phyloP scores from a whole-genome alignment of 1,140 invertebrate species.

The Araneus ventricosus region DNA sequence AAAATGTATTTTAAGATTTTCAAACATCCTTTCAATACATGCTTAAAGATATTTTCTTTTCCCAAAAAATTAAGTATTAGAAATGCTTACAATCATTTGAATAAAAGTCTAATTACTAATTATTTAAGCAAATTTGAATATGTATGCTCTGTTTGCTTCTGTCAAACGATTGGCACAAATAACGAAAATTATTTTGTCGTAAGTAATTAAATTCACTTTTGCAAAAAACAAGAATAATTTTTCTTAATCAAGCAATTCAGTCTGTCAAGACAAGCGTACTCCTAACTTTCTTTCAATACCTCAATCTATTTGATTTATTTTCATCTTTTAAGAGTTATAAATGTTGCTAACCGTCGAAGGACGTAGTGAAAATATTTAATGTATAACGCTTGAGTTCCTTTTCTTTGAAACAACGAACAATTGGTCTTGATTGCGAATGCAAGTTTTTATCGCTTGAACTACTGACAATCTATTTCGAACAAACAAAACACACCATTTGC shows the following conservation, averaged over 20 bases:
- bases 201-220: too few relatives aligned
- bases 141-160: not conserved
- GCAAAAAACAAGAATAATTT: too few relatives aligned
- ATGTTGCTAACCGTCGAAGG: not conserved
- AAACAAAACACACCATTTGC: conserved; percentile 33
- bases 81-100: too few relatives aligned
- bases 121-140: too few relatives aligned
- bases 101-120: too few relatives aligned
- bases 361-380: not conserved
- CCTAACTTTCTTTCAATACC: not conserved
- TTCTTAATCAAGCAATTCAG: not conserved
- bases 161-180: not conserved
- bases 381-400: not conserved
- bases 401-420: conserved; percentile 16
- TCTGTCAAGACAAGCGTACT: not conserved
- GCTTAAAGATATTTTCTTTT: too few relatives aligned
- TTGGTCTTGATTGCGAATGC: not conserved
- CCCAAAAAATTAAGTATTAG: too few relatives aligned
- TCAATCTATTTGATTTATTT: not conserved
- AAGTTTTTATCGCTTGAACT: conserved; percentile 5
- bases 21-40: too few relatives aligned
- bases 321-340: not conserved
- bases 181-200: not conserved
- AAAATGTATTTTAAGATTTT: too few relatives aligned
- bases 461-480: not conserved